Conservation (phyloP, 1,140 invertebrate species). For the Camponotus floridanus region DNA sequence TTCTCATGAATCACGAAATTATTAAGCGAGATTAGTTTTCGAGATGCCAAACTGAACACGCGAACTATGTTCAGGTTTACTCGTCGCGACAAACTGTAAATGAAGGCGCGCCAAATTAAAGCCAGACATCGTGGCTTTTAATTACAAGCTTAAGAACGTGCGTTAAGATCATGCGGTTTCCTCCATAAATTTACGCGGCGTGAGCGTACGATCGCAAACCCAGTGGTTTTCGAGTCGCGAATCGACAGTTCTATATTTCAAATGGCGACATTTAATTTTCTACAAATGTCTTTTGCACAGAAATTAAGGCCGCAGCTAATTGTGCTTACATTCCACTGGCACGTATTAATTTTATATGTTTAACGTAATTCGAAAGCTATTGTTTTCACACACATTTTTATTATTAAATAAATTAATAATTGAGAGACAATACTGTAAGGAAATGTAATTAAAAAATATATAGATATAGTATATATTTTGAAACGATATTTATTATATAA, state of each 20-base stretch:
- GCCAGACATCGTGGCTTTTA: slow-evolving; percentile 70
- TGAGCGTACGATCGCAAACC: not conserved
- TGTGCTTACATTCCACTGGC: not conserved
- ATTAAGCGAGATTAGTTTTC: slow-evolving; percentile 21
- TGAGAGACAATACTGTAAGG: not conserved
- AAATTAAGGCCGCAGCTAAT: not conserved
- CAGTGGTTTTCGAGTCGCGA: slow-evolving; percentile 34
- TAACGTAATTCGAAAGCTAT: not conserved
- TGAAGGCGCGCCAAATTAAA: slow-evolving; percentile 66
- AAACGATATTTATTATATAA: not conserved
- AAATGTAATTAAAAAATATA: not conserved
- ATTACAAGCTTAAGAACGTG: slow-evolving; percentile 72
- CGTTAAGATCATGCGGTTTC: slow-evolving; percentile 67
- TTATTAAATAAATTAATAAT: not conserved
- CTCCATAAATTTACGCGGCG: slow-evolving; percentile 58
- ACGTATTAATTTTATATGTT: not conserved
- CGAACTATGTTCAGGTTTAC: slow-evolving; percentile 28
- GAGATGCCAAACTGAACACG: not conserved
- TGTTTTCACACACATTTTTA: not conserved
- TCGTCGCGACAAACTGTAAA: slow-evolving; percentile 60
- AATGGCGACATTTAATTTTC: not conserved
- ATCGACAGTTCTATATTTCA: slow-evolving; percentile 1
- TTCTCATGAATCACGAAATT: slow-evolving; percentile 32
- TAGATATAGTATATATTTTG: too few species aligned
- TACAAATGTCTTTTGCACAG: not conserved